Evolutionary conservation across 2,113 vertebrate genomes (phyloP).

Genomic region (Saimiri boliviensis): DNA sequence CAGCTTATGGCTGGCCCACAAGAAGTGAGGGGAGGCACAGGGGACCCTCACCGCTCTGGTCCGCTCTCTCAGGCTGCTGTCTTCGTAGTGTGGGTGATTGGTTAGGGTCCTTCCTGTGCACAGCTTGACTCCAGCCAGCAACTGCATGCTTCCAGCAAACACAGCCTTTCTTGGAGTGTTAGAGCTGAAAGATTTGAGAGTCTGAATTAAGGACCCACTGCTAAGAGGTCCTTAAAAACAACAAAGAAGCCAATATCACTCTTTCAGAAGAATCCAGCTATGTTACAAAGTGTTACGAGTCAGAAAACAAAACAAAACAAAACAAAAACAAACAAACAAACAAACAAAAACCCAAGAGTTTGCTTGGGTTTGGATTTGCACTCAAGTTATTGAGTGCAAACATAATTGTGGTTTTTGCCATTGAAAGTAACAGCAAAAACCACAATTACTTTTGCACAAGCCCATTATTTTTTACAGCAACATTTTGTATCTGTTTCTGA

Average conservation of each 20-base stretch:
- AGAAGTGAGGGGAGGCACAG: background rate
- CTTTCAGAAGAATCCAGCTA: background rate
- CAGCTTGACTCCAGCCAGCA: slow-evolving; percentile 97
- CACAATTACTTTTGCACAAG: no score
- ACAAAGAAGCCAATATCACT: background rate
- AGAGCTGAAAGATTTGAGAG: slow-evolving; percentile 83
- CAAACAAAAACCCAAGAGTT: background rate
- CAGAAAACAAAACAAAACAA: no score
- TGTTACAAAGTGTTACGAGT: background rate
- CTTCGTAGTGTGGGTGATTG: slow-evolving; percentile 99
- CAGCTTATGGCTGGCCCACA: accelerated
- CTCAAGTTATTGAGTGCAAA: background rate
- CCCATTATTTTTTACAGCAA: background rate
- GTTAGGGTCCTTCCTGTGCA: slow-evolving; percentile 96
- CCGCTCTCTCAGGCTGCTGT: slow-evolving; percentile 93
- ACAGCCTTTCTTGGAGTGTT: slow-evolving; percentile 93
- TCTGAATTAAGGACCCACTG: slow-evolving; percentile 24
- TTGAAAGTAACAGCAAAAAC: no score
- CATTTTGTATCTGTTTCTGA: background rate
- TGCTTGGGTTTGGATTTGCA: background rate
- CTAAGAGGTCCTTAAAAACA: background rate
- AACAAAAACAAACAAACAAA: no score
- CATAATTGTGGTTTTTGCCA: no score
- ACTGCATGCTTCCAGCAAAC: slow-evolving; percentile 99
- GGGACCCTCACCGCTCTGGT: slow-evolving; percentile 90